Conservation (phyloP, 2,888 invertebrate species). For the Drosophila neotestacea region DNA sequence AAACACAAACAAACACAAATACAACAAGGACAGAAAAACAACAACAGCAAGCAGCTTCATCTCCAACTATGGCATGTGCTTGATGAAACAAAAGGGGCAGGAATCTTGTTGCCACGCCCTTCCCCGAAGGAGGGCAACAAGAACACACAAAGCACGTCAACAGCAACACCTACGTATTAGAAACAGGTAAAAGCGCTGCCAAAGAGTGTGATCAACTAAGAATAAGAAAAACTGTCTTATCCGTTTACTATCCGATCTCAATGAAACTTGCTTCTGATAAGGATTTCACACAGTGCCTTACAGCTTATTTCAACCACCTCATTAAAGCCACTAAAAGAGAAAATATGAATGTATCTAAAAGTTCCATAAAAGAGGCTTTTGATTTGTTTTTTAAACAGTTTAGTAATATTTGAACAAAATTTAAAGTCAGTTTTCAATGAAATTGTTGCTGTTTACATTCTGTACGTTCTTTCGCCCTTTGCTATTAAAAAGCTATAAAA, state of each 20-base stretch:
- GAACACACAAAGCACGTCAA: not conserved
- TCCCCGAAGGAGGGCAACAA: not conserved
- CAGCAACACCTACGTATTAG: not conserved
- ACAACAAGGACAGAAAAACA: not conserved
- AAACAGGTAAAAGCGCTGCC: not conserved
- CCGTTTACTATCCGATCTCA: not conserved
- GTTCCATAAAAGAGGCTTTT: no score
- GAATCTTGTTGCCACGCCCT: conserved; percentile 13
- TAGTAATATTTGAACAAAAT: no score
- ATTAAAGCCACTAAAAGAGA: no score
- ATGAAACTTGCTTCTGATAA: not conserved
- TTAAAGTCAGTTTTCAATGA: no score
- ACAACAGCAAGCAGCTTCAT: not conserved
- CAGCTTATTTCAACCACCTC: not conserved
- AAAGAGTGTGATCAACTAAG: not conserved
- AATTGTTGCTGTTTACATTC: no score
- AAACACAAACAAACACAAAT: conserved; percentile 12
- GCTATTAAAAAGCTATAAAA: not conserved
- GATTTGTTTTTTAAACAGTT: no score
- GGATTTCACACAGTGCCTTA: not conserved
- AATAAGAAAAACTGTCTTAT: not conserved
- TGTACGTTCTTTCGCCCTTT: no score
- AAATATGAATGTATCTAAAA: no score
- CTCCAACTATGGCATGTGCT: conserved; percentile 1
- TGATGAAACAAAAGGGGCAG: conserved; percentile 19